A percentile compares a stretch with the other conserved stretches of the same genome.
Evolutionary conservation across 2,888 invertebrate genomes (phyloP).

Genomic region (Loripinus fragilis): DNA sequence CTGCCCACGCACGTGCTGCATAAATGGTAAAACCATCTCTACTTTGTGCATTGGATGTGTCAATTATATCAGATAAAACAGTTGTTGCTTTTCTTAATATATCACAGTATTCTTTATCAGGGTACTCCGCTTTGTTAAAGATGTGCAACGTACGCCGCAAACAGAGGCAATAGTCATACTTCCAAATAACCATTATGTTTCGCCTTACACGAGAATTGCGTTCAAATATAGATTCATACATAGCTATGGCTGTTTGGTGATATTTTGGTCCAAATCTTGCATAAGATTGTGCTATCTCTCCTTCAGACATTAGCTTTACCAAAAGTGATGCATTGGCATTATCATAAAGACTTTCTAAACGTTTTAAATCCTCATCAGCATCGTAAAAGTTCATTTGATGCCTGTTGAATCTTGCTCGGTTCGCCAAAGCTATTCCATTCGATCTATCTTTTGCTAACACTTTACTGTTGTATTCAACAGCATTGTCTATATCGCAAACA

Average conservation of each 20-base stretch:
- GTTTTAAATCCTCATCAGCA: background rate
- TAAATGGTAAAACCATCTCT: no score
- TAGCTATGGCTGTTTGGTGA: background rate
- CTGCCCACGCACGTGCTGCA: background rate
- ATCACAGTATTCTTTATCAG: background rate
- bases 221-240: background rate
- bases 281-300: background rate
- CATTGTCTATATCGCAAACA: background rate
- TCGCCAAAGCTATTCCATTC: background rate
- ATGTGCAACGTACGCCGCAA: background rate
- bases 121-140: background rate
- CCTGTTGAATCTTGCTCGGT: constrained; percentile 1
- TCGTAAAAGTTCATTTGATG: background rate
- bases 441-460: background rate
- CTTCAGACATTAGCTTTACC: background rate
- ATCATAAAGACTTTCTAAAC: background rate
- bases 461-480: background rate
- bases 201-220: no score
- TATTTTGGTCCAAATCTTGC: constrained; percentile 4
- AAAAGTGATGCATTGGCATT: background rate
- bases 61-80: background rate
- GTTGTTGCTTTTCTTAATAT: background rate
- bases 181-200: background rate
- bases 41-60: background rate
- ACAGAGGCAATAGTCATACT: background rate